phyloP scores from a whole-genome alignment of 2,797 vertebrate species.

The Furcifer pardalis region DNA sequence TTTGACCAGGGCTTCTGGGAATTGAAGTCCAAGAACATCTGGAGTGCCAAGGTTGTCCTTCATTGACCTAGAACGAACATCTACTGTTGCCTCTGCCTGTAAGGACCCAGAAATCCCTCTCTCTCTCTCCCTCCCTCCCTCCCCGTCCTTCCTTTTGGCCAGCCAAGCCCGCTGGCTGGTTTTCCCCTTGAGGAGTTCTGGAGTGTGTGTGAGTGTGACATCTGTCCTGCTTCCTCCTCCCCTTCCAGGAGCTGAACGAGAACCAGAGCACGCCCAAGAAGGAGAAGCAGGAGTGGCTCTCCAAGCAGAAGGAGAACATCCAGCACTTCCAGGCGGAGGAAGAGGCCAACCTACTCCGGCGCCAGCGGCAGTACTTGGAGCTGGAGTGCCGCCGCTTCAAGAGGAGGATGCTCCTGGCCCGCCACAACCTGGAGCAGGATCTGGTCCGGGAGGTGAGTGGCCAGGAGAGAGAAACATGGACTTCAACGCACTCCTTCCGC shows the following conservation, averaged over 20 bases:
- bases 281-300: conserved; percentile 98
- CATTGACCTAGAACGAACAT: no score
- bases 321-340: conserved; percentile 98
- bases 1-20: no score
- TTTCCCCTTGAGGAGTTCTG: no score
- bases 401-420: conserved; percentile 92
- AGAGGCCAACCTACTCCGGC: conserved; percentile 93
- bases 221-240: not conserved
- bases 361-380: conserved; percentile 95
- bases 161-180: not conserved
- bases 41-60: no score
- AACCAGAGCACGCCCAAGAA: conserved; percentile 99
- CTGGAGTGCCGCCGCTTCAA: conserved; percentile 97
- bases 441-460: conserved; percentile 88
- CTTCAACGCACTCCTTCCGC: no score
- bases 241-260: conserved; percentile 91
- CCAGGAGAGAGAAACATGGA: not conserved
- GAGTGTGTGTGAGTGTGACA: no score
- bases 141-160: no score
- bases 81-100: no score
- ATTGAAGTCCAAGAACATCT: no score
- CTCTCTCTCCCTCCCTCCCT: no score
- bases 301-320: conserved; percentile 98
- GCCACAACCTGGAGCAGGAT: conserved; percentile 96
- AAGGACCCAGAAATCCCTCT: no score